Evolutionary conservation across 2,113 vertebrate species (phyloP).

Genomic region (Merops nubicus): DNA sequence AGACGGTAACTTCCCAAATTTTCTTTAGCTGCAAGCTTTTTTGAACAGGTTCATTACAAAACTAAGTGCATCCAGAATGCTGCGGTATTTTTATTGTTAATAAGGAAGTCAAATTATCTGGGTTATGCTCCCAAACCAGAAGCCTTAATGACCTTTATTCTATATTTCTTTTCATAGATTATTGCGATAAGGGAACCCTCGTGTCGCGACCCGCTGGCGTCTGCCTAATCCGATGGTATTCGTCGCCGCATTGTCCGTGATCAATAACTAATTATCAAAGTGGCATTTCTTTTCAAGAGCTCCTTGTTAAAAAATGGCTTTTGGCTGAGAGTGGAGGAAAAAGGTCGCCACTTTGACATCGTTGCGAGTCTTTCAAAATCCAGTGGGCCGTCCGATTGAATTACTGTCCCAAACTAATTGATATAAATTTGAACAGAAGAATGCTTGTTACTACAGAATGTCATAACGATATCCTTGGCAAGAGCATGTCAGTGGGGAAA

Average conservation of each 20-base stretch:
- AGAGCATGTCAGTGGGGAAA: conserved; percentile 73
- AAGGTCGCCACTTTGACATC: conserved; percentile 86
- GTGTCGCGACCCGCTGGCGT: conserved; percentile 87
- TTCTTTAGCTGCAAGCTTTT: background rate
- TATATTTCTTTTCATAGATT: conserved; percentile 59
- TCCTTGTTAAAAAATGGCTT: conserved; percentile 90
- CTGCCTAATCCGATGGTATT: conserved; percentile 87
- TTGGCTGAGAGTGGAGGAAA: conserved; percentile 78
- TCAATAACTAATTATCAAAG: conserved; percentile 99
- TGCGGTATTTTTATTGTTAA: conserved; percentile 51
- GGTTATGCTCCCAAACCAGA: conserved; percentile 72
- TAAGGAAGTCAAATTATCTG: conserved; percentile 72
- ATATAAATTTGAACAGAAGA: conserved; percentile 95
- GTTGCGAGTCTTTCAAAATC: conserved; percentile 86
- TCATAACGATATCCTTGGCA: conserved; percentile 87
- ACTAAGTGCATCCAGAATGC: background rate
- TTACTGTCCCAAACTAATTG: conserved; percentile 93
- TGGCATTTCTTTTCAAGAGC: conserved; percentile 86
- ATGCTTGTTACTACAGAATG: conserved; percentile 91
- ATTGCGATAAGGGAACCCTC: conserved; percentile 86
- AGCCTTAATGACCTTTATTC: conserved; percentile 81
- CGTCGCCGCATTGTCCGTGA: conserved; percentile 86
- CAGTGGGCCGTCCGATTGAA: conserved; percentile 88
- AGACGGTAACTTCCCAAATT: background rate
- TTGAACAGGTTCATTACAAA: background rate